Base-by-base conservation (phyloP, 92 coral and sea anemone species). In the Pocillopora meandrina region DNA sequence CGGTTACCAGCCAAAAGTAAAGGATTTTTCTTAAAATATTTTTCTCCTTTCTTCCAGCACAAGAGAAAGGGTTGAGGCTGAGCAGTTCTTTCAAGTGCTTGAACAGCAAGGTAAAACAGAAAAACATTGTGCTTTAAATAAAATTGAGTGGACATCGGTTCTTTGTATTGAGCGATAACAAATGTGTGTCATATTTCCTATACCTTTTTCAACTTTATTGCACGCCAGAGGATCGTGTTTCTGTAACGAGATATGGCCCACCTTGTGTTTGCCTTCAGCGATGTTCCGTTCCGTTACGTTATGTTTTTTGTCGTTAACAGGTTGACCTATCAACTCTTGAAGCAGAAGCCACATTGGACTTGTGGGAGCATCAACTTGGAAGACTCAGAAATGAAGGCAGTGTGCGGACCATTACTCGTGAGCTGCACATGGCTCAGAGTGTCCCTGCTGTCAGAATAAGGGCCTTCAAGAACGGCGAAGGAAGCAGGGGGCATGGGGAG, bases 301-400 rank as follows among this genome's bases (percentile, higher is more conserved):
- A 10, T 12, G 18, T 59, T 2, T 0, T 34, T 59, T 72, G 78
- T 74, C 42, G 20, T 67, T 57, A 12, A 60, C 61, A 95, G 98
- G 98, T 95, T 31, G 98, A 95, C 69, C 72, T 95, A 61, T 90
- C 98, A 55, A 93, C 91, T n/a, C 91, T 90, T 35, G 98, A 95
- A 76, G 98, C 98, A 36, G 98, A 95, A 60, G 95, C 98, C 61
- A 95, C 98, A 3, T 61, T 95, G 62, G 98, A 90, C 78, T 78
- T 95, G 89, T 95, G 98, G 98, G 98, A 93, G 72, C 91, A 93
- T 77, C 98, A 95, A 86, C 87, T 95, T 83, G 89, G 75, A 73
- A 90, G 98, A 85, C 93, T 93, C 57, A 93, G 95, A 12, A 94
- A 90, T 77, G 95, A 93, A 57, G 90, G 92, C 69, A 95, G 93